Evolutionary conservation across 2,113 vertebrate species (phyloP).

Genomic region (Excalfactoria chinensis): DNA sequence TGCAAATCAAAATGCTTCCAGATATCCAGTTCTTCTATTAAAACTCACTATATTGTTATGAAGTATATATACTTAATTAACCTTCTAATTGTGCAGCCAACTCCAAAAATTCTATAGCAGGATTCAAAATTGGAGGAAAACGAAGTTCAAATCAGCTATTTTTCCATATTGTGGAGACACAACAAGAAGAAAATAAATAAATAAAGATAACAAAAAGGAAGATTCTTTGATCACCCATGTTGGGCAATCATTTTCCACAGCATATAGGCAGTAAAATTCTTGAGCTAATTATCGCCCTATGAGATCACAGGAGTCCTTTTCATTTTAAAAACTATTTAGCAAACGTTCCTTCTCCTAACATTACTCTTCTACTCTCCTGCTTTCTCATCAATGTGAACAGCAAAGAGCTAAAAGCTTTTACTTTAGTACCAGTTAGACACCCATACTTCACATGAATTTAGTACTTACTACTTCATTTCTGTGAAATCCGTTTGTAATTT

Average conservation of each 20-base stretch:
- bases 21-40: neutral
- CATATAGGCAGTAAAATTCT: neutral
- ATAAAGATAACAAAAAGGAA: neutral
- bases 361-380: neutral
- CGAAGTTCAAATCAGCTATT: neutral
- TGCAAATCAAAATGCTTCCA: neutral
- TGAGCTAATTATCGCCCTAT: neutral
- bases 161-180: neutral
- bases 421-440: neutral
- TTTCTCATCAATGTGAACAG: neutral
- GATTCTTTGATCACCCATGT: neutral
- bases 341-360: neutral
- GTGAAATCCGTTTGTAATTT: neutral
- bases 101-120: neutral
- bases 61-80: neutral
- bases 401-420: neutral
- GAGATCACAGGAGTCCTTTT: neutral
- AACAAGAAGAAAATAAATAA: neutral
- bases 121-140: neutral
- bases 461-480: neutral
- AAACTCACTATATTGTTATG: neutral
- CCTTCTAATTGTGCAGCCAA: neutral
- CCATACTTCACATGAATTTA: neutral
- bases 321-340: neutral
- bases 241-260: neutral